Evolutionary conservation across 2,888 invertebrate genomes (phyloP), one percentile per base, ranked within the genome.

Genomic region (Chelonus formosanus): DNA sequence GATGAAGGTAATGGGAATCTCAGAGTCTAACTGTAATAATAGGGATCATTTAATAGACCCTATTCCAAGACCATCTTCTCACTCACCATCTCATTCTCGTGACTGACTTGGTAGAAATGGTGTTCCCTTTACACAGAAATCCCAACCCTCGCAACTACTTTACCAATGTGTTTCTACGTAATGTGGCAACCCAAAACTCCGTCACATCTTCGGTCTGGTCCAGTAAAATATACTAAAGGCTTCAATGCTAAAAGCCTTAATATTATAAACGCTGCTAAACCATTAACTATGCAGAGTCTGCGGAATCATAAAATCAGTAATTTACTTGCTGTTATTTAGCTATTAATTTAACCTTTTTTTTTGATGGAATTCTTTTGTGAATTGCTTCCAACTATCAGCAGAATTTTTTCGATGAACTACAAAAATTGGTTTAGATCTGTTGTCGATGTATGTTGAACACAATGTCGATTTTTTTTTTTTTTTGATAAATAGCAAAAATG

Each of bases 31-130:
- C 78, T 77, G 76, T 78, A 79, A 79, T 79, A 78, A 79, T 78
- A 76, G 78, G 76, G 79, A 78, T 79, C 78, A 77, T 76, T 78
- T 78, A 78, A 79, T 79, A 76, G 78, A 77, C 73, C 74, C 75
- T 73, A 71, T 73, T 73, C 73, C 75, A 56, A 56, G 73, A 75
- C 71, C 71, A 72, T 70, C 59, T 63, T 67, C 65, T 63, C 65
- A 56, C 69, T 68, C 53, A 10, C 65, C 44, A 64, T 70, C 64
- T 64, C 63, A 65, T 53, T 45, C 56, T 59, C 45, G 44, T 6
- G 44, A 40, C 63, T 63, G 48, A 47, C 40, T 54, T 8, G 40
- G 47, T 44, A 34, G 45, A 32, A 32, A 50, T 10, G 45, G 43
- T 62, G 36, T 54, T 40, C 34, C 52, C 50, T 55, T 62, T 67